Percentiles rank a stretch among this genome's conserved stretches.
Conservation (phyloP, 35 echinoderm and acorn worm species). For the Amphiura filiformis region DNA sequence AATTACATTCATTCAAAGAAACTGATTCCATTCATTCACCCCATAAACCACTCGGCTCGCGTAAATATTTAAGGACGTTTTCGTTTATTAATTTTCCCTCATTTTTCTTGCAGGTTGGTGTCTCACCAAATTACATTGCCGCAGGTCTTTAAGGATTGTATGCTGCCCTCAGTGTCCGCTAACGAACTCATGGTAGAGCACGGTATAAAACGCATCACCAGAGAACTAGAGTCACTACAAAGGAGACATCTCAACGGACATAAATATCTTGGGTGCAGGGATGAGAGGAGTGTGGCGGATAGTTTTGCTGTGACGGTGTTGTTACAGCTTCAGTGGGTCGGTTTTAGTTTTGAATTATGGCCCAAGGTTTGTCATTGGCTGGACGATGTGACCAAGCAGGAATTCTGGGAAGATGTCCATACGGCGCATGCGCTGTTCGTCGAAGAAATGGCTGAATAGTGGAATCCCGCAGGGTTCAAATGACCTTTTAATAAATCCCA, state of each 20-base stretch:
- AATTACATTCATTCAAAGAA: too few species aligned
- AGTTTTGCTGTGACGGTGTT: conserved; percentile 39
- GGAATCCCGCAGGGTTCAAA: background rate
- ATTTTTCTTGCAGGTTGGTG: conserved; percentile 26
- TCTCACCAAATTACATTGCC: conserved; percentile 50
- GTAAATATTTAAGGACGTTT: too few species aligned
- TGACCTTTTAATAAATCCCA: too few species aligned
- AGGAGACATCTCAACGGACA: conserved; percentile 10
- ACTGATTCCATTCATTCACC: too few species aligned
- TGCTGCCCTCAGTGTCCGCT: conserved; percentile 32
- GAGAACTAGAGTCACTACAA: conserved; percentile 36
- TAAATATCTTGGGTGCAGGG: conserved; percentile 26
- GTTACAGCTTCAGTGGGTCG: conserved; percentile 48
- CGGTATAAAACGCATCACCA: conserved; percentile 36
- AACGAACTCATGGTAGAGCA: conserved; percentile 48
- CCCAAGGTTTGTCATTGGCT: conserved; percentile 46
- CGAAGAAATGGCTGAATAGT: conserved; percentile 10
- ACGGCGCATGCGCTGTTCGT: conserved; percentile 39
- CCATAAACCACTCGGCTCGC: too few species aligned
- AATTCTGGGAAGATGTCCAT: conserved; percentile 61
- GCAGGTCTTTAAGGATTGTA: conserved; percentile 42
- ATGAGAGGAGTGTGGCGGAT: conserved; percentile 39
- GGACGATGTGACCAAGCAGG: conserved; percentile 1
- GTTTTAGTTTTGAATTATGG: conserved; percentile 48
- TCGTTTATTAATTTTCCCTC: too few species aligned